phyloP scores from a whole-genome alignment of 2,888 invertebrate species.

The Disparrhopalites patrizii region DNA sequence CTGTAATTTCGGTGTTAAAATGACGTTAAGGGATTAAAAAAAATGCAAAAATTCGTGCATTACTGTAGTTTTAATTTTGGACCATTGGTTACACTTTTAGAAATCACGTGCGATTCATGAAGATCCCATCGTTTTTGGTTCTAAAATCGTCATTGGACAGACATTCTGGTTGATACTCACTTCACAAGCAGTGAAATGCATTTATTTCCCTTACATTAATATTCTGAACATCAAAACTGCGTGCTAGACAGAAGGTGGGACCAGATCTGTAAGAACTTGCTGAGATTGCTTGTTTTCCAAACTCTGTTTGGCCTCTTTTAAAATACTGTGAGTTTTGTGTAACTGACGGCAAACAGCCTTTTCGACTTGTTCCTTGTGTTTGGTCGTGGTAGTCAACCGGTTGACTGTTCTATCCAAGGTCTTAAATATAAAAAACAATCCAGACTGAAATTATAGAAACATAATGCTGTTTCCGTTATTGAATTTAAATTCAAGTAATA shows the following conservation, averaged over 20 bases:
- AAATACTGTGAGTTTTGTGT: slow-evolving; percentile 71
- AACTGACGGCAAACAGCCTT: slow-evolving; percentile 77
- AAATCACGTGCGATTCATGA: too few species aligned
- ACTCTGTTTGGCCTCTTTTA: slow-evolving; percentile 70
- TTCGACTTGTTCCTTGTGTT: slow-evolving; percentile 75
- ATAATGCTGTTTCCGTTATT: background rate
- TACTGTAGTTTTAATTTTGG: too few species aligned
- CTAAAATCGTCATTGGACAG: too few species aligned
- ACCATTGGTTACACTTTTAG: too few species aligned
- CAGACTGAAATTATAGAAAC: background rate
- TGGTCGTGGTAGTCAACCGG: slow-evolving; percentile 70
- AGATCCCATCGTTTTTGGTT: too few species aligned
- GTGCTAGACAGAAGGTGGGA: slow-evolving; percentile 18
- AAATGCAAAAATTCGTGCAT: background rate
- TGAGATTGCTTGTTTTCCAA: slow-evolving; percentile 52
- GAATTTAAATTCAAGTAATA: slow-evolving; percentile 14
- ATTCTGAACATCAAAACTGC: background rate
- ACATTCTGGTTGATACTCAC: too few species aligned
- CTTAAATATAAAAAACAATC: slow-evolving; percentile 24
- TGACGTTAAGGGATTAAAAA: background rate
- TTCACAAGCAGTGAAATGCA: too few species aligned
- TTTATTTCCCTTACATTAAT: background rate
- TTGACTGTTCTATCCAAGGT: slow-evolving; percentile 72
- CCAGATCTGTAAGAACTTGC: slow-evolving; percentile 24
- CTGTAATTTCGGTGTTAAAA: too few species aligned